Evolutionary conservation across 2,797 vertebrate genomes (phyloP), one percentile per base, ranked within the genome.

Genomic region (Rhinophrynus dorsalis): DNA sequence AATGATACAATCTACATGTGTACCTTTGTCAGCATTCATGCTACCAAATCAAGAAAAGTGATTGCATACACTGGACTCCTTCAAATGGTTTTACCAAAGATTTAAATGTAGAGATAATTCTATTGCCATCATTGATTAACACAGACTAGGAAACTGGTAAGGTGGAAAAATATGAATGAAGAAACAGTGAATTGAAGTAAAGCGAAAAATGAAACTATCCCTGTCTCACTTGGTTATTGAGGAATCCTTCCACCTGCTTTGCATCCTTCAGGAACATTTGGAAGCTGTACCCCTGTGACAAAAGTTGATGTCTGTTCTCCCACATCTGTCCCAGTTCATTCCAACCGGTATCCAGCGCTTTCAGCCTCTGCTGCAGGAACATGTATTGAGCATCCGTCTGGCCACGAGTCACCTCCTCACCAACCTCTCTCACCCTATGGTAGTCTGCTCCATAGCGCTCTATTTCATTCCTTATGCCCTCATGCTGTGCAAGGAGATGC

Each of bases 331-430:
- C 90, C 78, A 98, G 83, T 78, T 98, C 94, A 2, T 96, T 91
- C 97, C 97, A 99, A 67, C 94, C 95, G 0, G 93, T 94, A 51
- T 96, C 96, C 68, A 98, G 81, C 0, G 95, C 92, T 68, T 98
- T 93, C 13, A 99, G 88, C 24, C 97, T 90, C 84, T 94, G 95
- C 3, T 89, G 92, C 54, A 99, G 81, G 79, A 96, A 93, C 87
- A 94, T 90, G 78, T 94, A 76, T 81, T 97, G 96, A 40, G 92
- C 83, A 58, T 98, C 96, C 0, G 92, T 93, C 78, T 95, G 94
- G 56, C 92, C 96, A n/a, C 78, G 89, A 24, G 94, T 96, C 81
- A 98, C 94, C 79, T 95, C 94, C 17, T 92, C 90, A 0, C 96
- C 96, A 3, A 95, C 86, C 0, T 89, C 91, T 4, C 92, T 86